phyloP scores from a whole-genome alignment of 2,797 vertebrate species.

The Psittacula echo region DNA sequence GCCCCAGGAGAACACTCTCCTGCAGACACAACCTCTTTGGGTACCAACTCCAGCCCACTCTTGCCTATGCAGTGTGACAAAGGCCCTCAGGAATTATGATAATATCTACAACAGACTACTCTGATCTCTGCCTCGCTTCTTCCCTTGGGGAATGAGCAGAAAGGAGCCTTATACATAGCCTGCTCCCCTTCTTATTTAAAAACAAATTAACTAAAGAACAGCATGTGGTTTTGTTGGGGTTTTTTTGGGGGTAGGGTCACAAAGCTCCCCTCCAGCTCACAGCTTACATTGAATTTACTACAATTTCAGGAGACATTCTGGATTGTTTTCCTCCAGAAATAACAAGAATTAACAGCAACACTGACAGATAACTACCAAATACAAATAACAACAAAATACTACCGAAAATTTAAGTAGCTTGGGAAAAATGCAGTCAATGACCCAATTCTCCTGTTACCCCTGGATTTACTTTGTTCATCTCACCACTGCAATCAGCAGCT shows the following conservation, averaged over 20 bases:
- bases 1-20: neutral
- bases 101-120: neutral
- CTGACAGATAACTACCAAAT: neutral
- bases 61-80: neutral
- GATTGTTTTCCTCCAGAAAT: neutral
- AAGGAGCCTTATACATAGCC: neutral
- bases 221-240: neutral
- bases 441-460: neutral
- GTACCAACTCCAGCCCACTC: neutral
- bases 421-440: neutral
- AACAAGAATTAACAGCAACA: neutral
- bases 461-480: neutral
- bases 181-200: neutral
- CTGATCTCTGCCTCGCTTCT: neutral
- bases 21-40: accelerated
- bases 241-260: neutral
- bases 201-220: neutral
- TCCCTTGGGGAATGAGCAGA: neutral
- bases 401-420: neutral
- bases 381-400: neutral
- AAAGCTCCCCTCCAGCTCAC: neutral
- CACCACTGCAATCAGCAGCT: neutral
- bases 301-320: neutral
- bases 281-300: neutral
- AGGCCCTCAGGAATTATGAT: neutral